Conservation (phyloP, 2,113 vertebrate genomes). For the Eretmochelys imbricata region DNA sequence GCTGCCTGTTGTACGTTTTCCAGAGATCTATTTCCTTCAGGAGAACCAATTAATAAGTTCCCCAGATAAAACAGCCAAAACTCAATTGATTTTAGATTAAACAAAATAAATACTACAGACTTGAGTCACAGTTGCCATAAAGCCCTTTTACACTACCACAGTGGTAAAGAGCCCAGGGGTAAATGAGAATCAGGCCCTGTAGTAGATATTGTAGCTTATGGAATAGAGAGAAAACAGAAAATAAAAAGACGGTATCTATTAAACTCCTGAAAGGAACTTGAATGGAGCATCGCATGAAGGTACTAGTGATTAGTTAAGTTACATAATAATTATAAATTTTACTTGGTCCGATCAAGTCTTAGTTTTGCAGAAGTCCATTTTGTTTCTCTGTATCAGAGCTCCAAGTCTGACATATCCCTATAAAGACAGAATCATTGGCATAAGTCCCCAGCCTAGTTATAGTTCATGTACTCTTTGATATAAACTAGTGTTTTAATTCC, state of each 20-base stretch:
- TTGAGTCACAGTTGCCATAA: background rate
- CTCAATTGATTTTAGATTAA: conserved; percentile 22
- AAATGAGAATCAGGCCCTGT: background rate
- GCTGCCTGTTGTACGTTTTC: background rate
- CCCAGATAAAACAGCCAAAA: background rate
- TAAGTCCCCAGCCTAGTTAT: background rate
- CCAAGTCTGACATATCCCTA: background rate
- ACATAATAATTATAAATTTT: background rate
- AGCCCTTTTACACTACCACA: background rate
- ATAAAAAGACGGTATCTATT: background rate
- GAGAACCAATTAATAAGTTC: background rate
- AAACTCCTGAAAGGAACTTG: background rate
- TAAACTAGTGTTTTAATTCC: background rate
- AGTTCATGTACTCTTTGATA: background rate
- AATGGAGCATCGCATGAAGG: background rate
- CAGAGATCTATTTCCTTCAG: conserved; percentile 17
- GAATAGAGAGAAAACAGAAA: conserved; percentile 25
- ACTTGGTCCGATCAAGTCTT: background rate
- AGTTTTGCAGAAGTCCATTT: background rate
- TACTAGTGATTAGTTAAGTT: background rate
- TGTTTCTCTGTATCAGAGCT: conserved; percentile 7
- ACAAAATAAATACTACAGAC: background rate
- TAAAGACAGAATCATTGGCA: background rate
- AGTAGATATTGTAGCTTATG: conserved; percentile 1
- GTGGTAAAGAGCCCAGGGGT: background rate